A percentile compares a stretch with the other conserved stretches of the same genome.
phyloP scores from a whole-genome alignment of 2,113 vertebrate genomes.

The Zosterops lateralis region DNA sequence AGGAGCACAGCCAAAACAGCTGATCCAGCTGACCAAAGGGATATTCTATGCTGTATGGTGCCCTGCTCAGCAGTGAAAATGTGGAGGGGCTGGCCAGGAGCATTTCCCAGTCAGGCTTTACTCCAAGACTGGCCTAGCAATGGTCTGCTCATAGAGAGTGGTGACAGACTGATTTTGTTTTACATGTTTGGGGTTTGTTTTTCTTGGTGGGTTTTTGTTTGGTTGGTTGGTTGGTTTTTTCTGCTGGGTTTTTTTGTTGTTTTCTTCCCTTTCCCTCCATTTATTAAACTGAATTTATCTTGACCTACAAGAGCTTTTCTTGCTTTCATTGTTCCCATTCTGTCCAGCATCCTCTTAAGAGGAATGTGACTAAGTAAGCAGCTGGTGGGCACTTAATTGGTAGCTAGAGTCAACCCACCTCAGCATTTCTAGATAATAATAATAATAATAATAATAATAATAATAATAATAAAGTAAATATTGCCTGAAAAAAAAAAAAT shows the following conservation, averaged over 20 bases:
- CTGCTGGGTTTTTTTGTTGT: background rate
- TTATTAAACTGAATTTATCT: background rate
- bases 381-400: background rate
- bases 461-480: background rate
- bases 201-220: background rate
- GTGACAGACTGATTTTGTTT: background rate
- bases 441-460: background rate
- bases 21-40: background rate
- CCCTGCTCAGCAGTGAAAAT: background rate
- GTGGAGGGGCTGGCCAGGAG: fast-evolving
- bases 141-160: background rate
- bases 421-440: background rate
- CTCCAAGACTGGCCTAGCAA: background rate
- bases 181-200: too few relatives aligned
- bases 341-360: background rate
- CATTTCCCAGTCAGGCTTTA: background rate
- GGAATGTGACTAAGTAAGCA: background rate
- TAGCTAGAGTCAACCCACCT: background rate
- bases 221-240: too few relatives aligned
- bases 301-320: background rate
- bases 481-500: background rate
- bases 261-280: fast-evolving
- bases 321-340: background rate
- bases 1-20: fast-evolving
- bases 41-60: background rate